Conservation (phyloP, 2,113 vertebrate species). For the Protomyctophum bolini region DNA sequence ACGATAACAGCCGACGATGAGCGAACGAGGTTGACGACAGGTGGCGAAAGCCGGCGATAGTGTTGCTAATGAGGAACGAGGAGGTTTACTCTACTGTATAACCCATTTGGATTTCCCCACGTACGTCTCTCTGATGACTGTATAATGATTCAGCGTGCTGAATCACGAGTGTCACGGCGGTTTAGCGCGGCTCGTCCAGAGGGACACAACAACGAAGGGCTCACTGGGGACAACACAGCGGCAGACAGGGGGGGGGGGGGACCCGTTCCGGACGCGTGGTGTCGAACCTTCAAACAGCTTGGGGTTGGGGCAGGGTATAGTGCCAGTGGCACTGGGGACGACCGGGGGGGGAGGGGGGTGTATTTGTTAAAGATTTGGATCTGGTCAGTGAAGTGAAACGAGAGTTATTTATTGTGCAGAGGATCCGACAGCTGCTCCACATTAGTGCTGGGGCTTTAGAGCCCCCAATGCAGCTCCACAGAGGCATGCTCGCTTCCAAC, state of each 20-base stretch:
- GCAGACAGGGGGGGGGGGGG: background rate
- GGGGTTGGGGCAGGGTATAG: background rate
- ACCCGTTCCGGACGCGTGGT: conserved; percentile 4
- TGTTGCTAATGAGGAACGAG: background rate
- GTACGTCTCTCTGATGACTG: background rate
- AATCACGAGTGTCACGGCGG: background rate
- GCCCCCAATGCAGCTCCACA: conserved; percentile 50
- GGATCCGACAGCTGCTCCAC: conserved; percentile 66
- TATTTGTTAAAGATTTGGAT: conserved; percentile 32
- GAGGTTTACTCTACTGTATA: background rate
- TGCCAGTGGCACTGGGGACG: too few species aligned
- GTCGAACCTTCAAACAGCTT: conserved; percentile 24
- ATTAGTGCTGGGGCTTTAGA: conserved; percentile 65
- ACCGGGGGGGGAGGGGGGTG: conserved; percentile 14
- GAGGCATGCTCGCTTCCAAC: conserved; percentile 62
- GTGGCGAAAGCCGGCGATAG: background rate
- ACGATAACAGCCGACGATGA: too few species aligned
- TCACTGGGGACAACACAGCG: background rate
- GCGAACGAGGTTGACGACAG: too few species aligned
- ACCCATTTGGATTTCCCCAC: background rate
- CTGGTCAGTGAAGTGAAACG: conserved; percentile 41
- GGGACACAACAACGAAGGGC: background rate
- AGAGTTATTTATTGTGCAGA: conserved; percentile 49
- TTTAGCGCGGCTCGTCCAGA: background rate
- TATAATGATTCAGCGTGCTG: conserved; percentile 2